Evolutionary conservation across 53 echinoderm and acorn worm genomes (phyloP).

Genomic region (Zoroaster sp.): DNA sequence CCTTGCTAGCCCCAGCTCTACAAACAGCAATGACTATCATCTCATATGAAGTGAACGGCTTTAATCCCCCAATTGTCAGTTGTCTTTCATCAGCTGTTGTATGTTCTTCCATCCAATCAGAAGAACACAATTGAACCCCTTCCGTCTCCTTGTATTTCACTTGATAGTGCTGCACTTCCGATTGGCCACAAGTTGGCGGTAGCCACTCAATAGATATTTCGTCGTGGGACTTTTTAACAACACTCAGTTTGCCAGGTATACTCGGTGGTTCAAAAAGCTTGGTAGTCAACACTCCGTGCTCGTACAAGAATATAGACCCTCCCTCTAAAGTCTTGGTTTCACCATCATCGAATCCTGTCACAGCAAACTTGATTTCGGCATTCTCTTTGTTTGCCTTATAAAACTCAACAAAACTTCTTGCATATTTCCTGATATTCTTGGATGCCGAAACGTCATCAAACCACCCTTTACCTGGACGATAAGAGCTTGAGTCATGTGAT

Average conservation of each 20-base stretch:
- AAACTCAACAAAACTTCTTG: constrained; percentile 43
- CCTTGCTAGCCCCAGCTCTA: constrained; percentile 21
- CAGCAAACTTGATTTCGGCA: not conserved
- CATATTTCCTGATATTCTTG: not conserved
- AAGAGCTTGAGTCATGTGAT: not conserved
- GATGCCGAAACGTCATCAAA: constrained; percentile 8
- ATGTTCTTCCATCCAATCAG: not conserved
- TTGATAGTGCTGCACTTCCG: constrained; percentile 11
- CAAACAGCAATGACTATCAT: constrained; percentile 26
- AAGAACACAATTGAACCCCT: not conserved
- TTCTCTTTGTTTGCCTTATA: constrained; percentile 3
- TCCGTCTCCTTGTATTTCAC: constrained; percentile 32
- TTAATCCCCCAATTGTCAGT: not conserved
- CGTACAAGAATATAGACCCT: constrained; percentile 17
- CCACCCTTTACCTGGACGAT: not conserved
- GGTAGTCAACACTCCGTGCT: not conserved
- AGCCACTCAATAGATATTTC: constrained; percentile 40
- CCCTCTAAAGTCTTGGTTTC: not conserved
- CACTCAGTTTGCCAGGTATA: constrained; percentile 8
- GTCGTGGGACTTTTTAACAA: constrained; percentile 4
- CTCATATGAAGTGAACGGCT: constrained; percentile 41
- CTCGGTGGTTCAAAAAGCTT: constrained; percentile 52
- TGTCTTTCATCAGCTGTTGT: not conserved
- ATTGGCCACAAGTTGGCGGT: constrained; percentile 18
- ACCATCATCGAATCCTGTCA: constrained; percentile 13